Conservation (phyloP, 1,140 invertebrate genomes). For the Tetragnatha versicolor region DNA sequence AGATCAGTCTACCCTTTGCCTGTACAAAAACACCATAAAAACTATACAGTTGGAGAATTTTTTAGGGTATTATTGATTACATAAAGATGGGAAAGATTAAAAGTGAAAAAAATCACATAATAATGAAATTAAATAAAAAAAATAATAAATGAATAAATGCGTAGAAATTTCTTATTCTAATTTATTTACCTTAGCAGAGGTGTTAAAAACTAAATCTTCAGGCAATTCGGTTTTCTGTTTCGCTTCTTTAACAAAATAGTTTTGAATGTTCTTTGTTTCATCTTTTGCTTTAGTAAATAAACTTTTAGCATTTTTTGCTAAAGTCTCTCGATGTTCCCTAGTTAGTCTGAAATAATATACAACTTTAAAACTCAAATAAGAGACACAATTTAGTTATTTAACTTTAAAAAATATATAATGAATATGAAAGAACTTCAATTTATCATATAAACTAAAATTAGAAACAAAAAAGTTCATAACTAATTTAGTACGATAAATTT, state of each 20-base stretch:
- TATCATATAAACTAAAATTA: no score
- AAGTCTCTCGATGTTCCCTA: constrained; percentile 85
- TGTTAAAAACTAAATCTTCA: constrained; percentile 72
- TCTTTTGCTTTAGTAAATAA: constrained; percentile 82
- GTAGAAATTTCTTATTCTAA: not conserved
- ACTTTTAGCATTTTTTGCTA: constrained; percentile 86
- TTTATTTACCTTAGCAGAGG: constrained; percentile 69
- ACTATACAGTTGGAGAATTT: not conserved
- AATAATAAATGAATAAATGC: not conserved
- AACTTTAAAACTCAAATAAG: no score
- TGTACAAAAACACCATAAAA: not conserved
- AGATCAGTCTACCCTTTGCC: not conserved
- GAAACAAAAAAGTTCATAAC: no score
- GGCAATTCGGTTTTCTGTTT: constrained; percentile 70
- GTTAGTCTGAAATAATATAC: constrained; percentile 82
- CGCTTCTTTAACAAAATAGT: constrained; percentile 73
- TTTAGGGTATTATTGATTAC: not conserved
- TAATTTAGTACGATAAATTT: no score
- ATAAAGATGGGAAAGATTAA: not conserved
- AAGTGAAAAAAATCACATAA: not conserved
- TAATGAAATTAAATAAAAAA: not conserved
- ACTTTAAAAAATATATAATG: no score
- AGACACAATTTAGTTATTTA: no score
- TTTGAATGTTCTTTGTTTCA: constrained; percentile 79
- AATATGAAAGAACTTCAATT: no score